Evolutionary conservation across 1,140 invertebrate genomes (phyloP).

Genomic region (Portunus trituberculatus): DNA sequence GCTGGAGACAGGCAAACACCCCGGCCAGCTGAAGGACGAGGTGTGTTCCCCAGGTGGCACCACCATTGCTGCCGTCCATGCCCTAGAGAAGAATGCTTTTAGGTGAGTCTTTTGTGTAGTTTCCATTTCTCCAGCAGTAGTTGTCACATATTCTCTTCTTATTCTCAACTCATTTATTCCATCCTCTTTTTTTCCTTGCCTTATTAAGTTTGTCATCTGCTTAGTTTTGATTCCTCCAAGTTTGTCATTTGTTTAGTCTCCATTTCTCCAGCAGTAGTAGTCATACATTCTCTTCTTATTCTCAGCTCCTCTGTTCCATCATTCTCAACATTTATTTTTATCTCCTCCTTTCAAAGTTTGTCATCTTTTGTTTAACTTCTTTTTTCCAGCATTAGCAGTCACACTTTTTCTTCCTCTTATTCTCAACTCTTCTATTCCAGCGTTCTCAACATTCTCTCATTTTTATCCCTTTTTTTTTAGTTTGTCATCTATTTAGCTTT

Average conservation of each 20-base stretch:
- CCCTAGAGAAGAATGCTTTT: conserved; percentile 69
- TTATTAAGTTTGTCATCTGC: background rate
- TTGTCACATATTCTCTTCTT: background rate
- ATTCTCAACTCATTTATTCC: background rate
- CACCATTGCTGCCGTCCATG: conserved; percentile 74
- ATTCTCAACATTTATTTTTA: background rate
- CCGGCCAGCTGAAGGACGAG: conserved; percentile 82
- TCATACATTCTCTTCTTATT: no score
- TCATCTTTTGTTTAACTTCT: no score
- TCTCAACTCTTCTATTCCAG: background rate
- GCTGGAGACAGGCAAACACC: conserved; percentile 82
- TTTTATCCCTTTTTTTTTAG: background rate
- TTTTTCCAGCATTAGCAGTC: no score
- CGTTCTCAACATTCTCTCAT: background rate
- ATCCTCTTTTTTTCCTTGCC: background rate
- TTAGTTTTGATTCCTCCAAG: background rate
- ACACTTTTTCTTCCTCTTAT: background rate
- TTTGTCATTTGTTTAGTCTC: background rate
- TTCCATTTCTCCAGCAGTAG: background rate
- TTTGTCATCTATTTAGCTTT: background rate
- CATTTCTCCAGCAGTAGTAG: no score
- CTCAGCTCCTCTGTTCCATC: no score
- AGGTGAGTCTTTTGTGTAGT: background rate
- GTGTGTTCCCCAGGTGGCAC: conserved; percentile 84
- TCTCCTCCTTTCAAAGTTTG: background rate